Conservation (phyloP, 2,888 invertebrate genomes). For the Steinernema carpocapsae region DNA sequence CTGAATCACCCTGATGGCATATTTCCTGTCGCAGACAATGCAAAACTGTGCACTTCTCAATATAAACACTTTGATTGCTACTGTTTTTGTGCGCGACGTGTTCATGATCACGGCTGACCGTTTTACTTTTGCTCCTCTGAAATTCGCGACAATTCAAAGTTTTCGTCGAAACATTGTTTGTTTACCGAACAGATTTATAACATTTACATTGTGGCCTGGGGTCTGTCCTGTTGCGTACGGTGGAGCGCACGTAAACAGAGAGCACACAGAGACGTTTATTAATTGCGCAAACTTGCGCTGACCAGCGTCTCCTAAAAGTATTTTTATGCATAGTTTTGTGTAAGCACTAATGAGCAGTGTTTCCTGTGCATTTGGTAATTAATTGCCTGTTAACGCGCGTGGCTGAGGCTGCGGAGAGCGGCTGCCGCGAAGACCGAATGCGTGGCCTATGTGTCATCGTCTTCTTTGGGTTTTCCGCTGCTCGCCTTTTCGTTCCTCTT, state of each 20-base stretch:
- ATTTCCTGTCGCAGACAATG: too few species aligned
- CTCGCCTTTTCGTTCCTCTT: background rate
- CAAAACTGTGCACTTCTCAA: too few species aligned
- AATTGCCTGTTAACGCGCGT: background rate
- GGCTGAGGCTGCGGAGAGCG: conserved; percentile 8
- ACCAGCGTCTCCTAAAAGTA: too few species aligned
- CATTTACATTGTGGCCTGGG: conserved; percentile 33
- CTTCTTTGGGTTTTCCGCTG: conserved; percentile 24
- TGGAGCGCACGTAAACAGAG: conserved; percentile 1
- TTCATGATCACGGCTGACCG: too few species aligned
- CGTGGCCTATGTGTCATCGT: conserved; percentile 30
- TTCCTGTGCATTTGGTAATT: background rate
- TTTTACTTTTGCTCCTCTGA: too few species aligned
- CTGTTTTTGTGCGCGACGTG: too few species aligned
- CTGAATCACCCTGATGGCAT: too few species aligned
- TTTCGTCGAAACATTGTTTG: conserved; percentile 10
- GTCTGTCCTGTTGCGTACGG: background rate
- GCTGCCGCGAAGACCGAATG: conserved; percentile 8
- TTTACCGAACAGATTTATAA: conserved; percentile 25
- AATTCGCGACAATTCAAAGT: too few species aligned
- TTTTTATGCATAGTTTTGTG: too few species aligned
- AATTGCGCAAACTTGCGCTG: too few species aligned
- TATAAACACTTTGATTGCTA: too few species aligned
- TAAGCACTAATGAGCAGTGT: too few species aligned
- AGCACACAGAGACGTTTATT: background rate